Evolutionary conservation across 2,797 vertebrate genomes (phyloP), one percentile per base, ranked within the genome.

Genomic region (Otolemur crassicaudatus): DNA sequence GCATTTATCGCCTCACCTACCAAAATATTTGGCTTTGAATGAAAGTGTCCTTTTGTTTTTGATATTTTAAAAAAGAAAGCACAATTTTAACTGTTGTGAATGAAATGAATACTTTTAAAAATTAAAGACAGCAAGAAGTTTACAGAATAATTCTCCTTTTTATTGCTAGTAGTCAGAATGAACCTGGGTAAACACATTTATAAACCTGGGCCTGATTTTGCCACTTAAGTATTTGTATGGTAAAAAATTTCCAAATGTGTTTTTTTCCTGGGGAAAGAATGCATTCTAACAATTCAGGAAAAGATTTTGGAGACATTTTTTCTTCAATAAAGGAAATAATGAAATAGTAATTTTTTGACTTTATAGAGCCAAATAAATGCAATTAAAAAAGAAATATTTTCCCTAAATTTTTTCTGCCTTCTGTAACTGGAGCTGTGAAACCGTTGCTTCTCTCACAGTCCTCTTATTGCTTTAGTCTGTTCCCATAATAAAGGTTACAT

Each of bases 21-120:
- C 40, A 94, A 76, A 96, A 90, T 96, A 91, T 76, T 88, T 96
- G 53, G 4, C 70, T 77, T 84, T 34, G 10, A 93, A 88, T 73
- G 3, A 67, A 95, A 75, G 7, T 65, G 3, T 29, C 7, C 34
- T 95, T 94, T 94, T 43, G 67, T 91, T 94, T 96, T 29, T 92
- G n/a, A 46, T 79, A 29, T 61, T 94, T 94, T 86, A 29, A 58
- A 92, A 83, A 27, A 13, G 22, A 94, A 80, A 94, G 25, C 14
- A 67, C 37, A 75, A 31, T 69, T 73, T 40, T 80, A 80, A 72
- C 17, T 29, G 8, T 17, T 82, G 1, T 87, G 63, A 92, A 87
- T 92, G 12, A 89, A 92, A 70, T 56, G 5, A 67, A 67, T 12
- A 27, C 40, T 88, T 94, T 94, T 69, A 79, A 46, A 75, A 87